A percentile compares a stretch with the other conserved stretches of the same genome.
Conservation (phyloP, 2,797 vertebrate genomes). For the Mastacembelus armatus region DNA sequence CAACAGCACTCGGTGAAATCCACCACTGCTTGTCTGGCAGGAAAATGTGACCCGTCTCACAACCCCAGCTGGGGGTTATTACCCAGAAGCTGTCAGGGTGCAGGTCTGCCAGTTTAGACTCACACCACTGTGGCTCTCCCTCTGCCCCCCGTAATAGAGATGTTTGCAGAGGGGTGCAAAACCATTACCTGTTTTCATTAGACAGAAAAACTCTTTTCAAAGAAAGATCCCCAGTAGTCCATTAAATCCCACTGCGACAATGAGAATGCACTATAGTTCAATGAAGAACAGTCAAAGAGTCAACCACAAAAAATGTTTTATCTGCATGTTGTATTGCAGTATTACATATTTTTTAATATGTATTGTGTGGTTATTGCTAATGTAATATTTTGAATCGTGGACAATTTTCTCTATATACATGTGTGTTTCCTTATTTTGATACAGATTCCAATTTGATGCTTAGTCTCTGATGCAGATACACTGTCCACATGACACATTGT, state of each 20-base stretch:
- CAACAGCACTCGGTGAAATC: slow-evolving; percentile 40
- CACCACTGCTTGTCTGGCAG: slow-evolving; percentile 55
- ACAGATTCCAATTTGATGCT: no score
- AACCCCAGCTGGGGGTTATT: slow-evolving; percentile 62
- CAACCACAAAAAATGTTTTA: no score
- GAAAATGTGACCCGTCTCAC: slow-evolving; percentile 47
- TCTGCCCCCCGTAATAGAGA: slow-evolving; percentile 23
- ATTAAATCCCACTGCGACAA: slow-evolving; percentile 8
- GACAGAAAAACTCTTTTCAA: slow-evolving; percentile 7
- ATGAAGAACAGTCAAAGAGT: no score
- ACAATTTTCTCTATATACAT: no score
- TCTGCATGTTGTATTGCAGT: no score
- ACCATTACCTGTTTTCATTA: slow-evolving; percentile 5
- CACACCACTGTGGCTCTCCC: slow-evolving; percentile 5
- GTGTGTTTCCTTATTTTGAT: no score
- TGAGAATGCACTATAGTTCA: no score
- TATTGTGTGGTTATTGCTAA: no score
- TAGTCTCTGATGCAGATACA: no score
- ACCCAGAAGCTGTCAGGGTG: slow-evolving; percentile 65
- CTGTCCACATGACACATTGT: no score
- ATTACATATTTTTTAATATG: no score
- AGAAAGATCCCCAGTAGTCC: slow-evolving; percentile 1
- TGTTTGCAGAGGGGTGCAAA: slow-evolving; percentile 22
- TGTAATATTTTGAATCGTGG: no score
- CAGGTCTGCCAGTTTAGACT: slow-evolving; percentile 55